Conservation (phyloP, 2,113 vertebrate species). For the Lathamus discolor region DNA sequence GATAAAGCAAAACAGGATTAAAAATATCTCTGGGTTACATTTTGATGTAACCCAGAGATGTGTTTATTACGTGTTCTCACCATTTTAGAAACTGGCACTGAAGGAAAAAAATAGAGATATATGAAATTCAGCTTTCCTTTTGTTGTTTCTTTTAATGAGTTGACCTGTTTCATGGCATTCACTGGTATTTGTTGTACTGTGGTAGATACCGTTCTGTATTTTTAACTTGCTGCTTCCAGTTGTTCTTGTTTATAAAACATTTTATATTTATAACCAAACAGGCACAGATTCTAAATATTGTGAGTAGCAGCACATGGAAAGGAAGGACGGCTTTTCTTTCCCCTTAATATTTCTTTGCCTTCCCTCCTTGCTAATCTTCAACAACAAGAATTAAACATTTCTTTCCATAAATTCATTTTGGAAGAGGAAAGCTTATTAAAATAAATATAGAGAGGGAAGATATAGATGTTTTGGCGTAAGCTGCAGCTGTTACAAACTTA, state of each 20-base stretch:
- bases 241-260: background rate
- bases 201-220: background rate
- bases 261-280: background rate
- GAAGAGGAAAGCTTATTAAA: background rate
- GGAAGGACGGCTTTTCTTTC: background rate
- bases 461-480: background rate
- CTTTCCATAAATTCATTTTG: background rate
- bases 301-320: background rate
- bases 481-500: background rate
- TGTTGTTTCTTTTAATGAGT: background rate
- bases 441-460: background rate
- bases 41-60: background rate
- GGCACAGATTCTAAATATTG: background rate
- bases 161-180: background rate
- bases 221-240: background rate
- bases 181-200: background rate
- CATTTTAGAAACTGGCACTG: background rate
- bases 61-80: background rate
- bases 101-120: background rate
- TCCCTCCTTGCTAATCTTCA: background rate
- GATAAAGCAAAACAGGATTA: background rate
- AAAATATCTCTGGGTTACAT: background rate
- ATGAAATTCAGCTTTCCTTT: background rate
- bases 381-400: background rate
- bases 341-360: background rate